A percentile compares a stretch with the other conserved stretches of the same genome.
These are phyloP conservation scores for Salpingus planirostris DNA, from an alignment of 2,888 invertebrate genomes.

Conservation along the genomic window DNA sequence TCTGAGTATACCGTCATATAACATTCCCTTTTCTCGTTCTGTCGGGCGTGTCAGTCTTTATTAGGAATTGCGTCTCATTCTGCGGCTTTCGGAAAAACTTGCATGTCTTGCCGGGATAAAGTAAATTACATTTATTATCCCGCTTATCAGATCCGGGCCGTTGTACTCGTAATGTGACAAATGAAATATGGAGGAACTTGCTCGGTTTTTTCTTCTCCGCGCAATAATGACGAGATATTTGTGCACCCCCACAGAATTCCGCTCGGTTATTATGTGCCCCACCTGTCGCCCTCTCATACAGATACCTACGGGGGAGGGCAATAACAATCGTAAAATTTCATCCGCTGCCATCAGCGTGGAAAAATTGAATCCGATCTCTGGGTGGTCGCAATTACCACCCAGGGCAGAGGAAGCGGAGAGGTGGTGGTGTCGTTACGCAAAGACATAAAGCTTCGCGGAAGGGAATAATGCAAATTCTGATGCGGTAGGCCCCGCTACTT, in stretches of 20 bases:
- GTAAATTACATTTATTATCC: slow-evolving; percentile 11
- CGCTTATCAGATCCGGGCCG: slow-evolving; percentile 6
- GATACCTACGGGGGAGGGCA: no score
- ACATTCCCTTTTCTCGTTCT: slow-evolving; percentile 2
- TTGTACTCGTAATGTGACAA: slow-evolving; percentile 2
- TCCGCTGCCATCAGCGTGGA: no score
- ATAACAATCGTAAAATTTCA: no score
- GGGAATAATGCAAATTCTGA: slow-evolving; percentile 16
- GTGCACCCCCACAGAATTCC: no score
- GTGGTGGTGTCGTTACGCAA: no score
- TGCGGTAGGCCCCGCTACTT: slow-evolving; percentile 20
- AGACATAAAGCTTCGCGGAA: slow-evolving; percentile 11
- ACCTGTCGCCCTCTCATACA: no score
- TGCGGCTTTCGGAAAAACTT: slow-evolving; percentile 1
- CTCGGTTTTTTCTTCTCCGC: neutral
- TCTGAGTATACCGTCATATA: neutral
- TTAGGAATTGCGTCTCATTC: slow-evolving; percentile 3
- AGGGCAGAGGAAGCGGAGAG: no score
- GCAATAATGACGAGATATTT: no score
- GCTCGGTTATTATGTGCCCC: no score
- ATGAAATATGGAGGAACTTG: slow-evolving; percentile 9
- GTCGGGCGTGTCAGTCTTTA: neutral
- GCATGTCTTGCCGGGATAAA: slow-evolving; percentile 9
- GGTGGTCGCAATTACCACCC: no score
- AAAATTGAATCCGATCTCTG: no score